Evolutionary conservation across 2,888 invertebrate genomes (phyloP), one percentile per base, ranked within the genome.

Genomic region (Ceratothoa steindachneri): DNA sequence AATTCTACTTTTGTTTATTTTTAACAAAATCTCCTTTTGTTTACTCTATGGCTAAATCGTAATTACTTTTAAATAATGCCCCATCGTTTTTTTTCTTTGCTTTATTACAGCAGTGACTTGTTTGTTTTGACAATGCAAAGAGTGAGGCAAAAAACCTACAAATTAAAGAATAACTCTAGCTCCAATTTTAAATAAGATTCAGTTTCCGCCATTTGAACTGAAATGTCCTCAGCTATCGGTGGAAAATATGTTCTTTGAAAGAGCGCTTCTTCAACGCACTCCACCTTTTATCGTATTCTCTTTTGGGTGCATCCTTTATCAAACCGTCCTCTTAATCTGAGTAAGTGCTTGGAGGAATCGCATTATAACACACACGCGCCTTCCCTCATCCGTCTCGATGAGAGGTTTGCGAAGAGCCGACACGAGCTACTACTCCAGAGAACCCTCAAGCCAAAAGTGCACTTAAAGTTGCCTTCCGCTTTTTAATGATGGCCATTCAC

Each of bases 401-500:
- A 55, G 55, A 19, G 24, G 5, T 15, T 22, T 22, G 55, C 55
- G 15, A 22, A 55, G 7, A 55, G 55, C 55, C 19, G 55, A 19
- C 55, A 55, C 55, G 55, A 55, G 55, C 55, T 15, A 15, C 41
- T 15, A 41, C 41, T 41, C 41, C 41, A 15, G 15, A 41, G 41
- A 15, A 55, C 55, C 55, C 55, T 55, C 19, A 5, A 55, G 55
- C 55, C 55, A 55, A 55, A 55, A 55, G 55, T 55, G 55, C 55
- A 55, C 55, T 55, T 55, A 55, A 55, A 55, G 24, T 22, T 15
- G 55, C 55, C 55, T 55, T 55, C 55, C 55, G 55, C 55, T 55
- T 55, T 55, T 55, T 55, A 55, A 55, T 55, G 55, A 55, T 55
- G 55, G 19, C 55, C 55, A 55, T 55, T 55, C 55, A 55, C 55